A percentile compares a stretch with the other conserved stretches of the same genome.
These are phyloP conservation scores for Ophthalmolycus amberensis DNA, from an alignment of 2,113 vertebrate genomes.

Conservation along the genomic window DNA sequence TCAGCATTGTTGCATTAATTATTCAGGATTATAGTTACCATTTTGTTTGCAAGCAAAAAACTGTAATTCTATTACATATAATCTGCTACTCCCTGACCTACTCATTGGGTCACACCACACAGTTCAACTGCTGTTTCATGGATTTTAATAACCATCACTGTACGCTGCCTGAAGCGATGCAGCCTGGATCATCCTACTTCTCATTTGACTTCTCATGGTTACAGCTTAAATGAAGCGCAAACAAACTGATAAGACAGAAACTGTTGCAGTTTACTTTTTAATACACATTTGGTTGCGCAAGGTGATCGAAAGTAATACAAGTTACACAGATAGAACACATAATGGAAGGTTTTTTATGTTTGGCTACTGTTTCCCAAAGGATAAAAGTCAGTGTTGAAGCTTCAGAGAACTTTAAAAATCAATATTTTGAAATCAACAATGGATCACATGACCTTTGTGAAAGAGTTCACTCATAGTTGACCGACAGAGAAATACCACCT, in stretches of 20 bases:
- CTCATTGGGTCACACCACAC: not conserved
- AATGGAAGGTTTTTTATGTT: not conserved
- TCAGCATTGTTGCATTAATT: not conserved
- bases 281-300: not conserved
- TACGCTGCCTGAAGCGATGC: not conserved
- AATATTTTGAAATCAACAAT: not conserved
- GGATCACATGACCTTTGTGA: not conserved
- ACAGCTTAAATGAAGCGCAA: not conserved
- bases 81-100: not conserved
- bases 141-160: not conserved
- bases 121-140: not conserved
- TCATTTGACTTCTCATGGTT: not conserved
- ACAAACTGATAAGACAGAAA: not conserved
- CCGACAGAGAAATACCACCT: not conserved
- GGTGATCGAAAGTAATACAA: not conserved
- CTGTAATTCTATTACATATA: conserved; percentile 6
- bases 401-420: not conserved
- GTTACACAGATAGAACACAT: not conserved
- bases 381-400: not conserved
- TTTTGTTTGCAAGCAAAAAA: not conserved
- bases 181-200: not conserved
- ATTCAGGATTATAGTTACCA: not conserved
- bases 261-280: not conserved
- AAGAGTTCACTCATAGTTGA: not conserved
- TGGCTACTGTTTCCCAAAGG: not conserved